phyloP scores from a whole-genome alignment of 2,888 invertebrate genomes.

The Pantelozetes paolii region DNA sequence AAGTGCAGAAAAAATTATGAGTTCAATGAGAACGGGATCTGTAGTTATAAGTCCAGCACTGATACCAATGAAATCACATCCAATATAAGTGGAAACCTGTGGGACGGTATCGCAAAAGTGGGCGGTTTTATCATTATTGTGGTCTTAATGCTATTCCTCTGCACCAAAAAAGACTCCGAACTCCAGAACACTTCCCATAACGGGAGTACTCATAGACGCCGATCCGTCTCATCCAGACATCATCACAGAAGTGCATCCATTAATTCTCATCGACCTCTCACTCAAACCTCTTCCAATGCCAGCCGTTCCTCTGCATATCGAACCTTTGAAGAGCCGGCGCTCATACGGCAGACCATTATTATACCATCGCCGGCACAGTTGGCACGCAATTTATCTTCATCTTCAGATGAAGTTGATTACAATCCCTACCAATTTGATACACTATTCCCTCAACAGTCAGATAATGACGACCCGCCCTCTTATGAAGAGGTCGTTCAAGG shows the following conservation, averaged over 20 bases:
- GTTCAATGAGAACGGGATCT: not conserved
- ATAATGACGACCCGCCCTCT: slow-evolving; percentile 28
- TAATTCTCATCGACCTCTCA: slow-evolving; percentile 29
- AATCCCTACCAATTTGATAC: slow-evolving; percentile 31
- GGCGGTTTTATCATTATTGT: slow-evolving; percentile 19
- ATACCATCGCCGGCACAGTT: slow-evolving; percentile 14
- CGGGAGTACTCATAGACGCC: not conserved
- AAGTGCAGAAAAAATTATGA: slow-evolving; percentile 10
- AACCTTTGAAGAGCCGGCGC: slow-evolving; percentile 24
- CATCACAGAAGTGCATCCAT: slow-evolving; percentile 9
- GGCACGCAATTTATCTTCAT: slow-evolving; percentile 7
- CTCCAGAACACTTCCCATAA: not conserved
- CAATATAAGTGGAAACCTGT: not conserved
- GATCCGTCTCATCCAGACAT: not conserved
- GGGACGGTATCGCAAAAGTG: slow-evolving; percentile 12
- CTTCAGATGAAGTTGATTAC: slow-evolving; percentile 19
- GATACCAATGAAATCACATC: not conserved
- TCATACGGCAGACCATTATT: slow-evolving; percentile 14
- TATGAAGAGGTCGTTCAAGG: slow-evolving; percentile 31
- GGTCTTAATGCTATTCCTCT: slow-evolving; percentile 22
- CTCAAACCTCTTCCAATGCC: slow-evolving; percentile 30
- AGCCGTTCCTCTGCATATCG: slow-evolving; percentile 19
- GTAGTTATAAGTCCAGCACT: not conserved
- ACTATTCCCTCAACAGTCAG: slow-evolving; percentile 30
- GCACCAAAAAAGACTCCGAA: slow-evolving; percentile 22